A percentile compares a stretch with the other conserved stretches of the same genome.
Conservation (phyloP, 2,888 invertebrate genomes). For the Masnerella sp. region DNA sequence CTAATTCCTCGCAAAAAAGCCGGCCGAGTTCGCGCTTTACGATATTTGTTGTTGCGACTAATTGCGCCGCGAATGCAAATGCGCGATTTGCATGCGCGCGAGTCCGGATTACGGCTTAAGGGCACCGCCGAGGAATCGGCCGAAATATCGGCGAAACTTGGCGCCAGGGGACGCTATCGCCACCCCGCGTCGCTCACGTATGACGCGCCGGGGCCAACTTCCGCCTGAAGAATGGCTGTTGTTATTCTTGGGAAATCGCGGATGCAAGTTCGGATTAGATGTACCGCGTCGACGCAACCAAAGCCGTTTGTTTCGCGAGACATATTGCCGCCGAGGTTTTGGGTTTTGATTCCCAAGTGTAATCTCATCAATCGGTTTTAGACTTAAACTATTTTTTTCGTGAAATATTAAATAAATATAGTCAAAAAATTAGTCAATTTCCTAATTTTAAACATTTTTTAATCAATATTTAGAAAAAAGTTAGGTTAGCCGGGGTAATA, state of each 20-base stretch:
- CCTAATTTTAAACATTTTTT: no score
- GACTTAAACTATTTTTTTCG: no score
- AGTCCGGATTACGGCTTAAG: no score
- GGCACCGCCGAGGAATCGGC: conserved; percentile 46
- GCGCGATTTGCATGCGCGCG: conserved; percentile 28
- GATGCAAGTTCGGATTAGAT: conserved; percentile 23
- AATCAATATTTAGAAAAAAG: no score
- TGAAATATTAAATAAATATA: no score
- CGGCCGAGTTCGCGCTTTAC: conserved; percentile 25
- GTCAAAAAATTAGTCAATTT: no score
- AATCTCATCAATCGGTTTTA: no score
- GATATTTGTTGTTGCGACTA: conserved; percentile 39
- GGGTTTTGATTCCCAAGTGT: no score
- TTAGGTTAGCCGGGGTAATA: no score
- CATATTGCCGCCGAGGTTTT: conserved; percentile 24
- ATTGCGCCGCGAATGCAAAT: conserved; percentile 42
- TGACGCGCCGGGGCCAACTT: conserved; percentile 27
- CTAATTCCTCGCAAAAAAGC: conserved; percentile 31
- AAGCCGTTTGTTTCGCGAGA: conserved; percentile 18
- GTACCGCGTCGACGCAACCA: conserved; percentile 13
- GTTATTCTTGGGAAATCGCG: conserved; percentile 42
- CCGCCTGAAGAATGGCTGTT: conserved; percentile 47
- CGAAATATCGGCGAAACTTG: conserved; percentile 35
- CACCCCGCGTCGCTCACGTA: conserved; percentile 31
- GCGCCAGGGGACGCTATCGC: conserved; percentile 22